Conservation (phyloP, 2,113 vertebrate genomes). For the Marmota flaviventris region DNA sequence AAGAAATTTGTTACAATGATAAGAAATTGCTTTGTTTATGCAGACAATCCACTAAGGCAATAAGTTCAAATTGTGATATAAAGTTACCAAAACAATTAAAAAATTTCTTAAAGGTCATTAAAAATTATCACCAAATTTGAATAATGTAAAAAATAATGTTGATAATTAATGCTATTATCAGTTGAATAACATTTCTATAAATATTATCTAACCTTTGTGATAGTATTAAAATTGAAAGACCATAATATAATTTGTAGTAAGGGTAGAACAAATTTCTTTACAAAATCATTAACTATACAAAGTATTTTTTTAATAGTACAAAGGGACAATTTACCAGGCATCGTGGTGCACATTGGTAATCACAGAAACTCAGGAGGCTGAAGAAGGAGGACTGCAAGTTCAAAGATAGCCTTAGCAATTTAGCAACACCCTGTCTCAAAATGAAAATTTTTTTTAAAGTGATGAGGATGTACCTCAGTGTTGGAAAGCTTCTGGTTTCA, state of each 20-base stretch:
- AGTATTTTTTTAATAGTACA: neutral
- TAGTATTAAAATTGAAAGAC: neutral
- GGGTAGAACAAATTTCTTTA: neutral
- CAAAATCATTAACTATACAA: neutral
- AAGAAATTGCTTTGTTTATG: neutral
- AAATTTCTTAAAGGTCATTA: neutral
- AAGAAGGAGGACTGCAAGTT: too few species aligned
- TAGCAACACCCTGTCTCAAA: too few species aligned
- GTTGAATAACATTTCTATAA: neutral
- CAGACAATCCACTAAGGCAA: neutral
- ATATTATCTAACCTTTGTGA: neutral
- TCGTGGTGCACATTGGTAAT: too few species aligned
- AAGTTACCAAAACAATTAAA: neutral
- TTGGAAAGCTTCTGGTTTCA: too few species aligned
- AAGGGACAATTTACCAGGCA: neutral
- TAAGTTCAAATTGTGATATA: neutral
- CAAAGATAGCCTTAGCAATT: too few species aligned
- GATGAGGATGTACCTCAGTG: too few species aligned
- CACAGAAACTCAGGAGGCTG: too few species aligned
- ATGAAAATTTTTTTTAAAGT: too few species aligned
- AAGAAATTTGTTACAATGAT: neutral
- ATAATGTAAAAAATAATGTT: neutral
- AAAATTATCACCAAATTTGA: neutral
- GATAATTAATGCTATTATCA: neutral
- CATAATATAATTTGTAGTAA: neutral